Evolutionary conservation across 2,888 invertebrate species (phyloP).

Genomic region (Chalcosyrphus nemorum): DNA sequence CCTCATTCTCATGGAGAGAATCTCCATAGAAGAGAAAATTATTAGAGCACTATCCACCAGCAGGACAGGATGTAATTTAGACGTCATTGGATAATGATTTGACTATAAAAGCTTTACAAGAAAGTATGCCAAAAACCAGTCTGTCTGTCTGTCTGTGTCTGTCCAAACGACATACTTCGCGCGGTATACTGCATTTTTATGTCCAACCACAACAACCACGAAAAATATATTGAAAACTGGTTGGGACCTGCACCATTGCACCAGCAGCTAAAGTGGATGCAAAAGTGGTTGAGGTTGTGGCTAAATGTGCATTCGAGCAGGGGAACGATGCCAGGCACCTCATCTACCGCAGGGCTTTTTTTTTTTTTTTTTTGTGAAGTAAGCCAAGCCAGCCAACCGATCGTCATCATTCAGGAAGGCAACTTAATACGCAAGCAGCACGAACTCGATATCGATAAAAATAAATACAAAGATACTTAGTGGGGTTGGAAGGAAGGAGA

Average conservation of each 20-base stretch:
- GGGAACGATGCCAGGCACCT: slow-evolving; percentile 9
- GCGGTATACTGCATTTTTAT: slow-evolving; percentile 21
- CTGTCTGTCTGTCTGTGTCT: slow-evolving; percentile 24
- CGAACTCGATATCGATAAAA: slow-evolving; percentile 29
- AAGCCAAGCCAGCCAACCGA: slow-evolving; percentile 34
- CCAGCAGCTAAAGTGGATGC: background rate
- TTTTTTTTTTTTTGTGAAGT: no score
- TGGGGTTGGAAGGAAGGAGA: background rate
- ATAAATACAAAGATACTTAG: background rate
- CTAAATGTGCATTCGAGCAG: slow-evolving; percentile 29
- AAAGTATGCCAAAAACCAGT: slow-evolving; percentile 42
- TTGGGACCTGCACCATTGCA: slow-evolving; percentile 17
- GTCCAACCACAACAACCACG: slow-evolving; percentile 6
- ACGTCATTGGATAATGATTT: slow-evolving; percentile 47
- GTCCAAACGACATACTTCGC: slow-evolving; percentile 34
- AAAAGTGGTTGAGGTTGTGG: slow-evolving; percentile 24
- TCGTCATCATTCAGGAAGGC: slow-evolving; percentile 43
- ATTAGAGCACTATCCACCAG: slow-evolving; percentile 32
- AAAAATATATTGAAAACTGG: slow-evolving; percentile 40
- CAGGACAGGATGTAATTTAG: slow-evolving; percentile 40
- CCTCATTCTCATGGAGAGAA: slow-evolving; percentile 18
- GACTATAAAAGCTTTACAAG: slow-evolving; percentile 18
- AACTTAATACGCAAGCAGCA: slow-evolving; percentile 38
- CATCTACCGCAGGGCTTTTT: slow-evolving; percentile 36
- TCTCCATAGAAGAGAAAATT: slow-evolving; percentile 3